Evolutionary conservation across 2,888 invertebrate species (phyloP), one percentile per base, ranked within the genome.

Genomic region (Stegana nigrithorax): DNA sequence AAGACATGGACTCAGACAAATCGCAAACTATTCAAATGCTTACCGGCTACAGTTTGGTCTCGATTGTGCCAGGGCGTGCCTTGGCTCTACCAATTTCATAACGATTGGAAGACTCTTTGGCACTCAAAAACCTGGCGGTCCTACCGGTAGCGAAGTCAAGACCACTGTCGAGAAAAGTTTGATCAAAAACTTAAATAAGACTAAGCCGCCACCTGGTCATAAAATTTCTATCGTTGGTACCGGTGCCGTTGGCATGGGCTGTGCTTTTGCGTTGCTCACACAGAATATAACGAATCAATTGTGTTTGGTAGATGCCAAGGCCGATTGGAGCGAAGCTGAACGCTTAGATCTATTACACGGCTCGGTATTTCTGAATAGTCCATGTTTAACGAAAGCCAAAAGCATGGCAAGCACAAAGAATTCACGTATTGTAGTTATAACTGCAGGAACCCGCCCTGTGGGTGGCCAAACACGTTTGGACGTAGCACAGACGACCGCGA

Each of bases 341-440:
- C 89, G 93, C 90, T 87, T 94, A 90, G 95, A 95, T 82, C 86
- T 95, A 25, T 94, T 93, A 81, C 96, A 96, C 78, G 95, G 93
- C 0, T 90, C 93, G 4, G 87, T 91, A 3, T 94, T 94, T 83
- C 85, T 94, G 72, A 90, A 89, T 70, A 91, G 92, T 81, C 91
- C 93, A 8, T 91, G 88, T 73, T 91, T 96, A 56, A 88, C 89
- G 59, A 92, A 92, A 4, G 63, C 66, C 44, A 71, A 78, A 87
- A 92, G 95, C 85, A 94, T 92, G 75, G 83, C 89, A 0, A 87
- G 90, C 2, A 90, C 93, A 0, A 91, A 91, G 25, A 90, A 91
- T 29, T 95, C 95, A 0, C 90, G 90, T 71, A 85, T 97, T 12
- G 93, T 94, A 81, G 89, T 96, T 47, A 90, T 97, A 58, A 94